phyloP scores from a whole-genome alignment of 2,888 invertebrate species.

The Dyspetes luteomarginatus region DNA sequence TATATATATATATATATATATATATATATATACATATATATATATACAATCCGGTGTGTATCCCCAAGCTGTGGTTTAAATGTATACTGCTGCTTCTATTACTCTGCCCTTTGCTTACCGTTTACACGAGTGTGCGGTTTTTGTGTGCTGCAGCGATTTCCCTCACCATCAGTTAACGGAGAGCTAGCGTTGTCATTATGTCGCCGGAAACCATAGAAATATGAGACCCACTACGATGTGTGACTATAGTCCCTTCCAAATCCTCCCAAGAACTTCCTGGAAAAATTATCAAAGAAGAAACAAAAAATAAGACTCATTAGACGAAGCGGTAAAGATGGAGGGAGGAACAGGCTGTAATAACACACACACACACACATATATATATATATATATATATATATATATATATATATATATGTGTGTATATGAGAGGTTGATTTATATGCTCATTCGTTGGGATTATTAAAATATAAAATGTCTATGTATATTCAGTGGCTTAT shows the following conservation, averaged over 20 bases:
- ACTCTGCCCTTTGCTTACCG: slow-evolving; percentile 44
- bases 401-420: too few species aligned
- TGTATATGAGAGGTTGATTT: slow-evolving; percentile 33
- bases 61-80: slow-evolving; percentile 34
- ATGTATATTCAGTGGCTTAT: slow-evolving; percentile 45
- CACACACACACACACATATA: too few species aligned
- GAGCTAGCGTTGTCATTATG: slow-evolving; percentile 62
- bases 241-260: slow-evolving; percentile 21
- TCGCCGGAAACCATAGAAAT: slow-evolving; percentile 65
- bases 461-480: slow-evolving; percentile 38
- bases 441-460: slow-evolving; percentile 22
- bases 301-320: slow-evolving; percentile 52
- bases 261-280: slow-evolving; percentile 55
- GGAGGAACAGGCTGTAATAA: slow-evolving; percentile 26
- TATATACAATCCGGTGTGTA: background rate
- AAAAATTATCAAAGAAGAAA: slow-evolving; percentile 56
- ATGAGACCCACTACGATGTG: slow-evolving; percentile 33
- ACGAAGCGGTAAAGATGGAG: background rate
- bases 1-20: background rate
- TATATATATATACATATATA: background rate
- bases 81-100: background rate
- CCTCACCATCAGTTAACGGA: too few species aligned
- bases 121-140: slow-evolving; percentile 34
- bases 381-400: too few species aligned
- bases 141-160: slow-evolving; percentile 14